These are phyloP conservation scores for Abramis brama DNA, from an alignment of 2,113 vertebrate genomes.

Conservation along the genomic window DNA sequence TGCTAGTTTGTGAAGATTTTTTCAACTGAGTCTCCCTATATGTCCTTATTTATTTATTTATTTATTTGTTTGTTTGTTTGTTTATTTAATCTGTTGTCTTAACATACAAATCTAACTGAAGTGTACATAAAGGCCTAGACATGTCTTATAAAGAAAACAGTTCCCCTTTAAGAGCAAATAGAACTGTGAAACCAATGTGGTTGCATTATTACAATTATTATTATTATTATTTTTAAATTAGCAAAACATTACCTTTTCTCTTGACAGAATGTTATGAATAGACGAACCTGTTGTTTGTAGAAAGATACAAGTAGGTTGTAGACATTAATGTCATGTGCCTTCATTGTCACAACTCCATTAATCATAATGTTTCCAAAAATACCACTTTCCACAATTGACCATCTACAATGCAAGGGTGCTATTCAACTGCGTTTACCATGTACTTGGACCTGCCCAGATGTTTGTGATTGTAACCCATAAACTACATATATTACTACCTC, in stretches of 20 bases:
- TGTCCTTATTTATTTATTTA: neutral
- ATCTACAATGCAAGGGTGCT: neutral
- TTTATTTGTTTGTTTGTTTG: neutral
- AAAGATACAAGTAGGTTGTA: conserved; percentile 18
- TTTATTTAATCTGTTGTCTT: no score
- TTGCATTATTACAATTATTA: neutral
- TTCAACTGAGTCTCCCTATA: neutral
- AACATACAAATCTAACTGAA: no score
- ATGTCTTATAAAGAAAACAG: no score
- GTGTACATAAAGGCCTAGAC: neutral
- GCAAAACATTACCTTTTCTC: neutral
- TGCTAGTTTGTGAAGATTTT: no score
- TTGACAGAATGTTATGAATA: conserved; percentile 3
- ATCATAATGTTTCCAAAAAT: conserved; percentile 18
- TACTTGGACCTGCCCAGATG: neutral
- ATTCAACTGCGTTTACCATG: neutral
- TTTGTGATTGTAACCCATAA: neutral
- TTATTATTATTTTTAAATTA: neutral
- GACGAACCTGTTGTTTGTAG: neutral
- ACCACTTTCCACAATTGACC: neutral
- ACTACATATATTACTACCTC: neutral
- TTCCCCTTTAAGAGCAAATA: no score
- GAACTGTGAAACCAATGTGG: no score
- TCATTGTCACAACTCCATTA: neutral
- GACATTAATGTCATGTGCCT: neutral